A percentile compares a stretch with the other conserved stretches of the same genome.
Conservation (phyloP, 1,140 invertebrate genomes). For the Thaumetopoea pityocampa region DNA sequence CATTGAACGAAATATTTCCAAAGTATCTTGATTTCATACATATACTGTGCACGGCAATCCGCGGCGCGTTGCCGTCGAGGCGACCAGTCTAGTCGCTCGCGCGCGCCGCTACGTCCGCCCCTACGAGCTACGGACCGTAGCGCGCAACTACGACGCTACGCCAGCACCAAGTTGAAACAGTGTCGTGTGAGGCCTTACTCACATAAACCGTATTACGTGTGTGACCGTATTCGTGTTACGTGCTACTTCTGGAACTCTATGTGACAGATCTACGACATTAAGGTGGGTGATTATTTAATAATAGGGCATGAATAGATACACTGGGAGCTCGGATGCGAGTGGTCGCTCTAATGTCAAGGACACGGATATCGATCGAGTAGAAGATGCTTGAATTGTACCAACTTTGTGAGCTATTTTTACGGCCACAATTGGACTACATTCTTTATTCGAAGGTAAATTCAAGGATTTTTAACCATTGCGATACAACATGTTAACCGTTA, state of each 20-base stretch:
- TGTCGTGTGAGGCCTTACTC: slow-evolving; percentile 34
- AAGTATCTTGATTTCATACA: slow-evolving; percentile 28
- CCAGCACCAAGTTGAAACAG: slow-evolving; percentile 29
- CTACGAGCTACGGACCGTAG: too few relatives aligned
- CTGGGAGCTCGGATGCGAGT: slow-evolving; percentile 33
- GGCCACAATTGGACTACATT: too few relatives aligned
- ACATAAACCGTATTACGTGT: slow-evolving; percentile 30
- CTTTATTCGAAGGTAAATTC: too few relatives aligned
- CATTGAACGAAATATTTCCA: too few relatives aligned
- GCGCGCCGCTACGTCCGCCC: slow-evolving; percentile 47
- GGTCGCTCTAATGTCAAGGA: slow-evolving; percentile 62
- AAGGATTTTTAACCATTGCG: too few relatives aligned
- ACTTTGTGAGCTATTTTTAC: too few relatives aligned
- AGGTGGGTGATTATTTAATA: slow-evolving; percentile 58
- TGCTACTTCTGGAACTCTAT: slow-evolving; percentile 26
- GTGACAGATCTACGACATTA: slow-evolving; percentile 9
- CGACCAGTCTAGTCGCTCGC: slow-evolving; percentile 52
- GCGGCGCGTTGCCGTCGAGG: slow-evolving; percentile 48
- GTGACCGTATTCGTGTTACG: slow-evolving; percentile 32
- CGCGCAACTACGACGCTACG: slow-evolving; percentile 44
- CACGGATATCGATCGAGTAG: slow-evolving; percentile 62
- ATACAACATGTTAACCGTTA: too few relatives aligned
- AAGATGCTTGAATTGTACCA: slow-evolving; percentile 21
- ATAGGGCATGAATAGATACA: slow-evolving; percentile 34
- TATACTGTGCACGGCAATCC: slow-evolving; percentile 47